phyloP scores from a whole-genome alignment of 2,888 invertebrate genomes.

The Orthosia cruda region DNA sequence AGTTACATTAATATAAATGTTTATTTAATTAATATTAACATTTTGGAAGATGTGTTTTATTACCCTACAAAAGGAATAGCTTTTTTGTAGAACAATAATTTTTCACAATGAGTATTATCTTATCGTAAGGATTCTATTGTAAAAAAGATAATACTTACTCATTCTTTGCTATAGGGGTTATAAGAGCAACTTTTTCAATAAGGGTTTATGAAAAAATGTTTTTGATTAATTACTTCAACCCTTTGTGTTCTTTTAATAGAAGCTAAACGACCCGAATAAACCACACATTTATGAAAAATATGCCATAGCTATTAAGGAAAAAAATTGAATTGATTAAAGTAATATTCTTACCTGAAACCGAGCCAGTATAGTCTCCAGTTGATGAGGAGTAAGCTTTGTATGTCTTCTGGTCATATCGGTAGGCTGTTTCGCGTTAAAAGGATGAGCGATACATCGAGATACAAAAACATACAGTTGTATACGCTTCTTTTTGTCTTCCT shows the following conservation, averaged over 20 bases:
- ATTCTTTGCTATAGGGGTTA: neutral
- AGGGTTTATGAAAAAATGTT: neutral
- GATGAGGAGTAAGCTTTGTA: constrained; percentile 98
- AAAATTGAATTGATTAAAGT: neutral
- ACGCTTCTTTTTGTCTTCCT: constrained; percentile 98
- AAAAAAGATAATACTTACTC: neutral
- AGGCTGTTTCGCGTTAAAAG: constrained; percentile 99
- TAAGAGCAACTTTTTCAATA: neutral
- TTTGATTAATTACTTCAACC: neutral
- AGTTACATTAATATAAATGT: too few relatives aligned
- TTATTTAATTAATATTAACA: too few relatives aligned
- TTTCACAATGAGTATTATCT: too few relatives aligned
- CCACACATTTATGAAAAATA: neutral
- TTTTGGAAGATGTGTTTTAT: too few relatives aligned
- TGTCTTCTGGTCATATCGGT: constrained; percentile 99
- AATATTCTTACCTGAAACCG: constrained; percentile 95
- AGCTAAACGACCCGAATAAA: neutral
- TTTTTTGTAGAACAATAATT: neutral
- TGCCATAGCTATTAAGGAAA: neutral
- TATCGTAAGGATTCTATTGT: neutral
- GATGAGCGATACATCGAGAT: constrained; percentile 99
- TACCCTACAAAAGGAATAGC: neutral
- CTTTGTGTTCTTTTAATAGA: neutral
- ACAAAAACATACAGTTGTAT: constrained; percentile 99
- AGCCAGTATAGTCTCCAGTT: constrained; percentile 98